Evolutionary conservation across 2,888 invertebrate species (phyloP), one percentile per base, ranked within the genome.

Genomic region (Vanessa cardui): DNA sequence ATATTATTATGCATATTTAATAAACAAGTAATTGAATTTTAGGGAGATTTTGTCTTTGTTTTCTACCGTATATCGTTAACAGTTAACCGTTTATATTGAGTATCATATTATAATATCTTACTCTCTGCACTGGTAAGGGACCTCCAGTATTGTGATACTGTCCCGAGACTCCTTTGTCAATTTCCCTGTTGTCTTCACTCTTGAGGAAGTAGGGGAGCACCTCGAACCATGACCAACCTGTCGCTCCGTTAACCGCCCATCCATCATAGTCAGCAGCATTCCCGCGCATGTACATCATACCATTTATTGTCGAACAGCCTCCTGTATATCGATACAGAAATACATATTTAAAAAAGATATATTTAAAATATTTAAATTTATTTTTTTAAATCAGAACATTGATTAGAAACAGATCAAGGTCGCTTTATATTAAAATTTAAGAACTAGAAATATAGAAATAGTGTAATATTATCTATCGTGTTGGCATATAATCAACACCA

Each of bases 211-310:
- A 95, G 0, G 96, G 96, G 65, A 97, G 85, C 8, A 97, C 94
- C 56, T 96, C 95, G n/a, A 93, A 92, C 94, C 96, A 97, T 6
- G 94, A 93, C 97, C 97, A 97, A n/a, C 96, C 96, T 0, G 86
- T 79, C 47, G 96, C 96, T 0, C 97, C 97, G 70, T 94, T 93
- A 16, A 90, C 91, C 4, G 94, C 96, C 97, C 97, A 97, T 9
- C 94, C 93, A 79, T 97, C 95, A 85, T 95, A 97, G 86, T 97
- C 97, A 1, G 91, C 93, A 0, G 95, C 93, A 75, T 96, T 95
- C 0, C 97, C 97, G 26, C 97, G 92, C 84, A 96, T 95, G 83
- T 97, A 97, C 95, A 96, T 96, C 97, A 97, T 97, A 1, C 97
- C 97, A 80, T 97, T 96, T 63, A 96, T 94, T 0, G 95, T 95